Conservation (phyloP, 2,797 vertebrate genomes). For the Gallinago nigripennis region DNA sequence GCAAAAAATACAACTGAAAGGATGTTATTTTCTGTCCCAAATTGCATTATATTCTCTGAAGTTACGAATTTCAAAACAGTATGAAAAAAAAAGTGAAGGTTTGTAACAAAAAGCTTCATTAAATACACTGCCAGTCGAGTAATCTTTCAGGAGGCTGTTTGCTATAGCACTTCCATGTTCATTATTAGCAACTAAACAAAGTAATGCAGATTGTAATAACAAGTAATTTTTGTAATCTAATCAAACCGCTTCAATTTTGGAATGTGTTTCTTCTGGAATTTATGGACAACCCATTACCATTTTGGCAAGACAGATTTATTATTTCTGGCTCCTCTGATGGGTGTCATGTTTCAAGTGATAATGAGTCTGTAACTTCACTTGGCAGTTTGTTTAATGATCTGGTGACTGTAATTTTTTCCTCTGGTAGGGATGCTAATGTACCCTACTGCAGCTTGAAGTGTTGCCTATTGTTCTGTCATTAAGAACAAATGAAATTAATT, state of each 20-base stretch:
- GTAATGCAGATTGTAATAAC: neutral
- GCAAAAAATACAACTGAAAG: neutral
- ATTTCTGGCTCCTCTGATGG: conserved; percentile 31
- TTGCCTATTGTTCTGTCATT: conserved; percentile 34
- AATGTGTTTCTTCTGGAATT: conserved; percentile 3
- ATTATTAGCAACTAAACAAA: neutral
- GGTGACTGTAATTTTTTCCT: conserved; percentile 22
- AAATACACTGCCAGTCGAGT: neutral
- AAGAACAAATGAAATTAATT: conserved; percentile 50
- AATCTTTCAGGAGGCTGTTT: neutral
- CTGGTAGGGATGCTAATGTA: conserved; percentile 5
- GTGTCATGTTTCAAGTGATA: conserved; percentile 49
- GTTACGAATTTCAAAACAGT: neutral
- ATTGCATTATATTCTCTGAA: neutral
- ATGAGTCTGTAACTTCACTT: conserved; percentile 55
- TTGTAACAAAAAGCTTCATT: neutral
- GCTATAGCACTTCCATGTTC: neutral
- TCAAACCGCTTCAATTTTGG: neutral
- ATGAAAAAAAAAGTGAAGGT: neutral
- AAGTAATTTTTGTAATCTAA: conserved; percentile 14
- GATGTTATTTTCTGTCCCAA: neutral
- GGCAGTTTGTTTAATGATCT: conserved; percentile 48
- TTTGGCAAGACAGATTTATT: conserved; percentile 40
- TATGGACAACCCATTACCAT: neutral
- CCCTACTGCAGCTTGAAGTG: neutral